Base-by-base conservation (phyloP, 2,888 invertebrate species). In the Plagodis pulveraria region DNA sequence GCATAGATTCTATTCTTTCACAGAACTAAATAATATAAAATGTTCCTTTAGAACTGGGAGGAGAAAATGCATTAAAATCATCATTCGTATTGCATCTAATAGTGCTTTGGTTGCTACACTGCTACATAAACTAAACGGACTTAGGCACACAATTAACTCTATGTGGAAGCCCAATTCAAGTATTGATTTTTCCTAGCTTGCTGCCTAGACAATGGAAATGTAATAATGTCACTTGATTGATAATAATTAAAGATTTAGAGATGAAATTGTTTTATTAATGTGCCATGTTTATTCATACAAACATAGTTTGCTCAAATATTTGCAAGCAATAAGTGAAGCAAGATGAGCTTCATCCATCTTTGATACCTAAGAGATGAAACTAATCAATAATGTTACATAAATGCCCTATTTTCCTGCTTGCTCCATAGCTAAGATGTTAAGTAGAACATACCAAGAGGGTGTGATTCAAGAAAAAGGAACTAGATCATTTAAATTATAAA, bases 181-280 rank as follows among this genome's bases (percentile, higher is more conserved):
- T 91, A 91, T 91, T 91, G 91, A 91, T 91, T 91, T 91, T 89
- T 86, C 71, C 58, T 63, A 72, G 71, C 78, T 80, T 77, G 76
- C 72, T 76, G 69, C 74, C 78, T 74, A 83, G 77, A 84, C 84
- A 86, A 84, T 81, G 77, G 76, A 74, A 72, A 75, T 76, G 75
- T 10, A 40, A 40, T 40, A 5, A 40, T 40, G 40, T 40, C 10
- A 40, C 40, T 38, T 44, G 35, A 32, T 51, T 42, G 41, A 11
- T 38, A 46, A 46, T 36, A 41, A 32, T 10, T n/a, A 8, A 41
- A 11, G 9, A 40, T 49, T 47, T 40, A 10, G 2, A 32, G 50
- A 38, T 50, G 11, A 41, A 47, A 12, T 7, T 4, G 1, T 22
- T 35, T 35, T 12, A 10, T 12, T 12, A 33, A 35, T 7, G 9